A percentile compares a stretch with the other conserved stretches of the same genome.
Conservation (phyloP, 2,113 vertebrate species). For the Cranoglanis bouderius region DNA sequence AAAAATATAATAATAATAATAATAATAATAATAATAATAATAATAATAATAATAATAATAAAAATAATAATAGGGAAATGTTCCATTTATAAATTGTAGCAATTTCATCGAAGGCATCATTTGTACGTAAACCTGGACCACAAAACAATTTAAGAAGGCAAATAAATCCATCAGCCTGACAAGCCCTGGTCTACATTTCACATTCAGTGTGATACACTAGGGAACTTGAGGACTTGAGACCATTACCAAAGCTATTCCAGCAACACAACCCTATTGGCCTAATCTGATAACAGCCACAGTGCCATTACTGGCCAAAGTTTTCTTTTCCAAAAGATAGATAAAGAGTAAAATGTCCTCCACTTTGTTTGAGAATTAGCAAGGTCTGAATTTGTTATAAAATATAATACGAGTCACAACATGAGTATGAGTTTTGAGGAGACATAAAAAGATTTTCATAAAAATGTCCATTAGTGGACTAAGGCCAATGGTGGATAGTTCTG, state of each 20-base stretch:
- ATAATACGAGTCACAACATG: not conserved
- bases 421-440: not conserved
- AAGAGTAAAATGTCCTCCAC: not conserved
- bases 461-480: not conserved
- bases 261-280: conserved; percentile 35
- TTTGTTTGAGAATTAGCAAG: not conserved
- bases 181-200: conserved; percentile 45
- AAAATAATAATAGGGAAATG: too few species aligned
- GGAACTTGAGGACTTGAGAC: conserved; percentile 42
- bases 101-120: conserved; percentile 36
- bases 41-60: too few species aligned
- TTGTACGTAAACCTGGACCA: conserved; percentile 34
- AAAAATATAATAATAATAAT: not conserved
- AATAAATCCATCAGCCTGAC: conserved; percentile 50
- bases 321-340: conserved; percentile 1
- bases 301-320: conserved; percentile 12
- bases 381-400: conserved; percentile 14
- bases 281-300: conserved; percentile 29
- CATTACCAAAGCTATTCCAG: conserved; percentile 47
- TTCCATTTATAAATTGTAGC: conserved; percentile 29
- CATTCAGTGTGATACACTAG: conserved; percentile 43
- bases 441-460: not conserved
- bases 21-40: too few species aligned
- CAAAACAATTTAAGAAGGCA: conserved; percentile 41
- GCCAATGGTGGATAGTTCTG: conserved; percentile 24